Base-by-base conservation (phyloP, 2,113 vertebrate species). In the Bolborhynchus lineola region DNA sequence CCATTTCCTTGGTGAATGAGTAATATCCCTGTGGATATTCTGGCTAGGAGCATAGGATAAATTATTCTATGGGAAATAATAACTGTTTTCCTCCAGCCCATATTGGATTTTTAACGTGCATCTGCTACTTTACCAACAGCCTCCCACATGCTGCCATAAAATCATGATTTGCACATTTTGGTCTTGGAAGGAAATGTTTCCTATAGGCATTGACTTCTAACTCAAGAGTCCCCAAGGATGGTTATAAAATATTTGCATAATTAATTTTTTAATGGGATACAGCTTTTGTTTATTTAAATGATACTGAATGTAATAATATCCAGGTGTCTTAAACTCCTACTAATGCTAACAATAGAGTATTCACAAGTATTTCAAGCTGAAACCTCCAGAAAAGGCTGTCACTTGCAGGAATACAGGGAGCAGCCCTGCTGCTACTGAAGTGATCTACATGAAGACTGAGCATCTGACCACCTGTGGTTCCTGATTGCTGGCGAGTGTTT, bases 41-140 rank as follows among this genome's bases (percentile, higher is more conserved):
- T 91, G 55, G 19, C 49, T 87, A 6, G 60, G 41, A 90, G n/a
- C n/a, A 42, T 82, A 62, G 64, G 28, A 82, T 4, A 21, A 82
- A 80, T 86, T 92, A 82, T 94, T 92, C 91, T 93, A 72, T 90
- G 76, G 90, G 64, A 93, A 91, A 88, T 78, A 92, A 85, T n/a
- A 91, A 93, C 78, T 88, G 62, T 86, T 93, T 93, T 88, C 70
- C 55, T 91, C 24, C 35, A 90, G 59, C 77, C 69, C 59, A n/a
- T 90, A 77, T 17, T 96, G 86, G 82, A 86, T 91, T 97, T 90
- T 94, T 80, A 88, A 80, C 47, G 6, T 57, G 77, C 88, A 96
- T 92, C 95, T 97, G 93, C 79, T 94, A 57, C 84, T 86, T 90
- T 85, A 92, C 85, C 77, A 94, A 71, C 57, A 89, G 79, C 75